Conservation (phyloP, 2,888 invertebrate genomes). For the Cynaeus angustus region DNA sequence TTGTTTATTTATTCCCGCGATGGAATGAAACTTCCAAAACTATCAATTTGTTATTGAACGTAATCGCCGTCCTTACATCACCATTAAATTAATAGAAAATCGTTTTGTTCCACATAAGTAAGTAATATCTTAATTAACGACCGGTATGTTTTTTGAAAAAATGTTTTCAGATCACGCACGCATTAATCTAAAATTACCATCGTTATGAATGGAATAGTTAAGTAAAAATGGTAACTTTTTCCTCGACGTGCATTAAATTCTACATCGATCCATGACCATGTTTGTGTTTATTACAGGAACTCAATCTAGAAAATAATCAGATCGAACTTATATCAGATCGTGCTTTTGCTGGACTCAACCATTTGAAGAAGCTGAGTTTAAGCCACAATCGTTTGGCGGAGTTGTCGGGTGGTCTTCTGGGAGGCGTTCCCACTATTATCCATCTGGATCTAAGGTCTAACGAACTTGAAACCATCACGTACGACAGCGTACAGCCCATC, state of each 20-base stretch:
- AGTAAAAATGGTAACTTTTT: no score
- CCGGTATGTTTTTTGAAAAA: neutral
- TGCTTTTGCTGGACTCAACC: conserved; percentile 84
- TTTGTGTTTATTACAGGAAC: conserved; percentile 60
- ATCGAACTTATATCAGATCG: conserved; percentile 82
- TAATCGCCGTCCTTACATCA: neutral
- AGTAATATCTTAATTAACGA: conserved; percentile 23
- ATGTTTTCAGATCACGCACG: conserved; percentile 8
- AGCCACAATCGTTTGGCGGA: conserved; percentile 84
- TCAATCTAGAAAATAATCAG: conserved; percentile 70
- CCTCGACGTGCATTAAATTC: neutral
- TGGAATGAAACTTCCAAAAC: no score
- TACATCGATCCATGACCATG: conserved; percentile 1
- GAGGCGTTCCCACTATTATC: conserved; percentile 82
- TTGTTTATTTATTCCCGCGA: neutral
- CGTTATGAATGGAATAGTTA: neutral
- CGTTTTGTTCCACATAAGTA: neutral
- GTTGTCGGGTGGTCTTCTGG: conserved; percentile 82
- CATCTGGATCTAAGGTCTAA: conserved; percentile 87
- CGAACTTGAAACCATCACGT: conserved; percentile 83
- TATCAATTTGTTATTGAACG: neutral
- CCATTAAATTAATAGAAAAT: neutral
- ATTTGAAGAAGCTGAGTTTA: conserved; percentile 81
- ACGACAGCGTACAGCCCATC: conserved; percentile 85
- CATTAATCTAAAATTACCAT: conserved; percentile 31